These are phyloP conservation scores for Oxyteleia sp. DNA, from an alignment of 2,888 invertebrate genomes.

Conservation along the genomic window DNA sequence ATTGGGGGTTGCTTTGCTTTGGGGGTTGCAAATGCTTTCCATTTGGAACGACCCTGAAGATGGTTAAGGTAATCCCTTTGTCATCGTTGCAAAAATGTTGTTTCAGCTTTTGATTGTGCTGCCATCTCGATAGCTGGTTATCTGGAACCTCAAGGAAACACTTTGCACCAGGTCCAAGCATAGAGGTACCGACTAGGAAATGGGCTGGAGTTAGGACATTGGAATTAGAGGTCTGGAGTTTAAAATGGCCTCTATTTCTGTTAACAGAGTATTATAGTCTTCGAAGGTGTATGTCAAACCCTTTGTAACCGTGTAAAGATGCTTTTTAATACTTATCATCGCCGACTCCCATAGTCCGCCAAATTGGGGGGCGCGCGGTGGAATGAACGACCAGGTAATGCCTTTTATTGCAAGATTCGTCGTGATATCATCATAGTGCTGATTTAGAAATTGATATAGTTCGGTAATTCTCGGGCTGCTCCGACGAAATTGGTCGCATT, in stretches of 20 bases:
- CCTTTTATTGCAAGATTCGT: not conserved
- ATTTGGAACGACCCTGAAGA: not conserved
- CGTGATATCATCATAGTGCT: slow-evolving; percentile 40
- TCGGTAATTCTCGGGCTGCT: not conserved
- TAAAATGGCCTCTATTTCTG: too few relatives aligned
- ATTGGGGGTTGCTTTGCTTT: not conserved
- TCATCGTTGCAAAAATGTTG: not conserved
- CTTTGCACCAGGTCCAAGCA: not conserved
- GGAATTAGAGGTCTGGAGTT: not conserved
- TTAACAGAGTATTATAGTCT: not conserved
- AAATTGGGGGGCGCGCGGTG: not conserved
- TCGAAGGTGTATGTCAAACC: not conserved
- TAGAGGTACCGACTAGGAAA: not conserved
- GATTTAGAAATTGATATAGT: not conserved
- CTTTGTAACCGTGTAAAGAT: not conserved
- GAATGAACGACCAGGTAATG: not conserved
- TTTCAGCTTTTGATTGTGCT: not conserved
- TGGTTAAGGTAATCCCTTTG: not conserved
- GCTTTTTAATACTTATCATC: not conserved
- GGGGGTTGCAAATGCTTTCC: too few relatives aligned
- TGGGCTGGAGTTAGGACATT: not conserved
- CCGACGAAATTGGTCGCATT: too few relatives aligned
- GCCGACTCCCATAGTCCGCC: not conserved
- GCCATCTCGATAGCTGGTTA: not conserved
- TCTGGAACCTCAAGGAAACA: not conserved